Conservation (phyloP, 2,797 vertebrate genomes). For the Melopsittacus undulatus region DNA sequence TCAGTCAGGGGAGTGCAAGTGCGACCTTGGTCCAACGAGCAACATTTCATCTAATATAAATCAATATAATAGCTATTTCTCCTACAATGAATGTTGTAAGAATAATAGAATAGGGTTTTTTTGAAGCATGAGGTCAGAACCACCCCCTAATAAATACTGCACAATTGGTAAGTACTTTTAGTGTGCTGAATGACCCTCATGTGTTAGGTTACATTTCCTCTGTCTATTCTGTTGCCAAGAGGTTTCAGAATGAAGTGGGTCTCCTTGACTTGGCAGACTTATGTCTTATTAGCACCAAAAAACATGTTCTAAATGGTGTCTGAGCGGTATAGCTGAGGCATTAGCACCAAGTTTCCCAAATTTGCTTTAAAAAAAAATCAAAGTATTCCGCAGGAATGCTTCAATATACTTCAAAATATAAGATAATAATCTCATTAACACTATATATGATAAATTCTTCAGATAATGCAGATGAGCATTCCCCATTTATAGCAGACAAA, state of each 20-base stretch:
- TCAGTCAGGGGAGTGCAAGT: neutral
- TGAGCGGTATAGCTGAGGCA: neutral
- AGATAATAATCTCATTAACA: neutral
- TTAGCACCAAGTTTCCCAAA: neutral
- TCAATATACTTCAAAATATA: neutral
- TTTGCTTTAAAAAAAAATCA: neutral
- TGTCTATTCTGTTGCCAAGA: neutral
- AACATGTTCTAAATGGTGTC: neutral
- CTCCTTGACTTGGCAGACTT: neutral
- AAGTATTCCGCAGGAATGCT: neutral
- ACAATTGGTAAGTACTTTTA: neutral
- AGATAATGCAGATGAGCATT: neutral
- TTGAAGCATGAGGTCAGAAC: neutral
- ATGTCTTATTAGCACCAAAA: neutral
- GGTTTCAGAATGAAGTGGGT: neutral
- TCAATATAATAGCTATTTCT: constrained; percentile 7
- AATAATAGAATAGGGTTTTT: neutral
- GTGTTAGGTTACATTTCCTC: neutral
- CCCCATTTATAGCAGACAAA: neutral
- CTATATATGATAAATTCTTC: neutral
- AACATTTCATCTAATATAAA: constrained; percentile 21
- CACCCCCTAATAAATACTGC: neutral
- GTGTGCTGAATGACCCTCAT: neutral
- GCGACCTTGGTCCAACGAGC: neutral
- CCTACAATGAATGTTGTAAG: neutral